Percentiles rank a stretch among this genome's conserved stretches.
Conservation (phyloP, 1,140 invertebrate species). For the Rhopalosiphum padi region DNA sequence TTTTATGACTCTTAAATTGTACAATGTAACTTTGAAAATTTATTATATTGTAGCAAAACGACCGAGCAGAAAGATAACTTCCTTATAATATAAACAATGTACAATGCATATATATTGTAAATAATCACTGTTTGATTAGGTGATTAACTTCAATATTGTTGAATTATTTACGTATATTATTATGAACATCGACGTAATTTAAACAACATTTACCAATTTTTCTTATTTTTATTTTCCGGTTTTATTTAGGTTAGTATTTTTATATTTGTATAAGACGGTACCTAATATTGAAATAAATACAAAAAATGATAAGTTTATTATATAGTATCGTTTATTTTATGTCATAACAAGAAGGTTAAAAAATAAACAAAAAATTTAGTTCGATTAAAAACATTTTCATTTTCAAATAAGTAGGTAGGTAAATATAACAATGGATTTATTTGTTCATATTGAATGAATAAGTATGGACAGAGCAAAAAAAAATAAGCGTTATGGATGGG, state of each 20-base stretch:
- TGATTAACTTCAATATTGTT: not conserved
- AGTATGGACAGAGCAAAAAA: not conserved
- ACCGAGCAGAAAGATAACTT: not conserved
- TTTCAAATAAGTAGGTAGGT: not conserved
- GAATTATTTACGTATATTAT: not conserved
- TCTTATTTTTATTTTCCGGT: not conserved
- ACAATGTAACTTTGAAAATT: not conserved
- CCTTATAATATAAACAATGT: not conserved
- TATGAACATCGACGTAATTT: not conserved
- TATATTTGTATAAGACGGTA: not conserved
- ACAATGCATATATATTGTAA: not conserved
- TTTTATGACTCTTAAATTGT: not conserved
- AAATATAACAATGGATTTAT: not conserved
- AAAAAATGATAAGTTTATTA: not conserved
- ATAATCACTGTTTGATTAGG: not conserved
- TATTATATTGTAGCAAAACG: not conserved
- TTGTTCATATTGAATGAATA: slow-evolving; percentile 10
- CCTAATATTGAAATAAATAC: not conserved
- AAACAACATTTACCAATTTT: not conserved
- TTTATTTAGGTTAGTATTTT: not conserved
- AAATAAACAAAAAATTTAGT: slow-evolving; percentile 7
- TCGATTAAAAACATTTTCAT: slow-evolving; percentile 19
- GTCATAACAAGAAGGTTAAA: slow-evolving; percentile 30
- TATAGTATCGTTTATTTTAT: slow-evolving; percentile 17
- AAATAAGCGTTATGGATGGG: not conserved